phyloP scores from a whole-genome alignment of 2,113 vertebrate genomes.

The Hippoglossus stenolepis region DNA sequence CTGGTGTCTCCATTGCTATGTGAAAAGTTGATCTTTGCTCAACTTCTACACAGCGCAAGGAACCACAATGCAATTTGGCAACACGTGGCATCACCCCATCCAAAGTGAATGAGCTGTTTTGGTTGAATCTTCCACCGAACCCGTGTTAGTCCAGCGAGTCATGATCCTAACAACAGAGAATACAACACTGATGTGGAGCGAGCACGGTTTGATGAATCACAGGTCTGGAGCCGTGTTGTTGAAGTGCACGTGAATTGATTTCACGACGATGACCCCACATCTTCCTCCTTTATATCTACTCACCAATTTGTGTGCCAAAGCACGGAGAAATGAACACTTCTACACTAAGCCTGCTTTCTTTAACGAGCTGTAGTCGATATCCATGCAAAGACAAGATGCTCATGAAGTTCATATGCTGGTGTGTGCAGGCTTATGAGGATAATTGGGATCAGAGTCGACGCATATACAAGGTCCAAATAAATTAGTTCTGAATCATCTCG shows the following conservation, averaged over 20 bases:
- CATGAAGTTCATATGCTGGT: constrained; percentile 5
- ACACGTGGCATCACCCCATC: too few species aligned
- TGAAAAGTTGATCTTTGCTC: too few species aligned
- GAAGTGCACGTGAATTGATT: constrained; percentile 36
- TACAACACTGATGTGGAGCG: constrained; percentile 16
- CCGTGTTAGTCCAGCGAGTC: too few species aligned
- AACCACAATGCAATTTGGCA: too few species aligned
- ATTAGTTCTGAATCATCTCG: constrained; percentile 11
- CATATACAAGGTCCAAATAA: constrained; percentile 4
- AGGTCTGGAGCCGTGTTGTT: constrained; percentile 31
- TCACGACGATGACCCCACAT: constrained; percentile 42
- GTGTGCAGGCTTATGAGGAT: neutral
- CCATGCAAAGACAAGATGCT: too few species aligned
- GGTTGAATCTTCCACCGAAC: too few species aligned
- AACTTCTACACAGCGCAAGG: too few species aligned
- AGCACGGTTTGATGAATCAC: constrained; percentile 29
- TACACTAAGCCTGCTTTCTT: too few species aligned
- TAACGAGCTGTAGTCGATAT: too few species aligned
- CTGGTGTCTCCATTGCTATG: too few species aligned
- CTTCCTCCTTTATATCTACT: neutral
- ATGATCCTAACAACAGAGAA: constrained; percentile 3
- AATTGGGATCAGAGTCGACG: neutral
- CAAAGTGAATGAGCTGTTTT: too few species aligned
- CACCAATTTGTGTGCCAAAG: constrained; percentile 8
- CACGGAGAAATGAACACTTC: neutral